These are phyloP conservation scores for Ceryle rudis DNA, from an alignment of 2,797 vertebrate genomes.

Conservation along the genomic window DNA sequence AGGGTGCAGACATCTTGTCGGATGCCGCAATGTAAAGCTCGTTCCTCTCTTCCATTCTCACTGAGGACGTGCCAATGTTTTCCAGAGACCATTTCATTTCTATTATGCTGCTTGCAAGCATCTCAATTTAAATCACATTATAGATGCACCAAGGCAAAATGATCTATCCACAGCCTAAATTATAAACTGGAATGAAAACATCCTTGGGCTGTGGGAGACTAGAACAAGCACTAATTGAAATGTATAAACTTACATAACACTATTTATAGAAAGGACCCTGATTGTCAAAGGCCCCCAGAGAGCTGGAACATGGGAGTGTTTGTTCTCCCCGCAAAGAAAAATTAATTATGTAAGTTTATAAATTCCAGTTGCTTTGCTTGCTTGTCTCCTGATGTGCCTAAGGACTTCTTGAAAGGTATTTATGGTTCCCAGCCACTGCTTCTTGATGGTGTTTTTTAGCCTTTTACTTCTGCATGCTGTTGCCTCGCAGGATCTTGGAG, in stretches of 20 bases:
- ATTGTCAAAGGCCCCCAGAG: conserved; percentile 29
- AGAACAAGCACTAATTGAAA: conserved; percentile 40
- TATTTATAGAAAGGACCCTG: conserved; percentile 56
- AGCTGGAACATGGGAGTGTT: conserved; percentile 42
- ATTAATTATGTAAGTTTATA: conserved; percentile 57
- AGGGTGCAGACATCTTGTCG: not conserved
- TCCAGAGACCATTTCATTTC: not conserved
- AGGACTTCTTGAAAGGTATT: conserved; percentile 42
- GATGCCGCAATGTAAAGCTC: not conserved
- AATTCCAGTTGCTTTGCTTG: conserved; percentile 47
- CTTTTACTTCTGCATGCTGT: not conserved
- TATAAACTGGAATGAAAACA: conserved; percentile 47
- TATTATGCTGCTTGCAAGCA: not conserved
- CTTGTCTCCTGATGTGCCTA: not conserved
- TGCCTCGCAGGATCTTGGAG: not conserved
- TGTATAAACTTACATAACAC: conserved; percentile 39
- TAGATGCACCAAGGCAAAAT: conserved; percentile 5
- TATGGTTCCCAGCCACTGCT: not conserved
- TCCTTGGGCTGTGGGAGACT: conserved; percentile 39
- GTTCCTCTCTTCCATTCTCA: not conserved
- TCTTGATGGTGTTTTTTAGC: not conserved
- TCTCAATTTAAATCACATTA: conserved; percentile 38
- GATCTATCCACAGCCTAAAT: conserved; percentile 31
- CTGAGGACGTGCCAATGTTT: not conserved
- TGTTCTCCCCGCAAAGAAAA: conserved; percentile 1